Evolutionary conservation across 2,113 vertebrate genomes (phyloP).

Genomic region (Sisor rabdophorus): DNA sequence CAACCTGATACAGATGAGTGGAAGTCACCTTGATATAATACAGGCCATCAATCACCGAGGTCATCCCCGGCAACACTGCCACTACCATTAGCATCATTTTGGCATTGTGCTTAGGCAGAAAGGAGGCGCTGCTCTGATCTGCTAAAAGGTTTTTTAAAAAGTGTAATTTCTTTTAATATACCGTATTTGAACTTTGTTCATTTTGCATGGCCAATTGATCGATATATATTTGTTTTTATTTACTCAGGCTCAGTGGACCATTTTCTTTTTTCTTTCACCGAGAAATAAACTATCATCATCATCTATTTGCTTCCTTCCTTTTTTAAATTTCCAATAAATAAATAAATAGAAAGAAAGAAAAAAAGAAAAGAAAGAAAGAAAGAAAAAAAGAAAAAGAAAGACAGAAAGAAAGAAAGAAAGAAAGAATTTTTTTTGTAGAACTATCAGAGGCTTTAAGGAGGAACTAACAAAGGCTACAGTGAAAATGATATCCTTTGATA

Average conservation of each 20-base stretch:
- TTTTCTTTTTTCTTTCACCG: not conserved
- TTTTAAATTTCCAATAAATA: too few species aligned
- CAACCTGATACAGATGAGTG: conserved; percentile 66
- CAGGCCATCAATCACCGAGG: conserved; percentile 69
- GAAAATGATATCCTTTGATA: conserved; percentile 28
- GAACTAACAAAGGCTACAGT: conserved; percentile 27
- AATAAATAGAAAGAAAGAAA: conserved; percentile 60
- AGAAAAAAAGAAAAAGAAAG: conserved; percentile 53
- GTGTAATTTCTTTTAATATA: too few species aligned
- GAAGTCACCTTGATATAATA: conserved; percentile 77
- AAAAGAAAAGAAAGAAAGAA: conserved; percentile 56
- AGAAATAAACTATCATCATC: not conserved
- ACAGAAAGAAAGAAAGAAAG: conserved; percentile 59
- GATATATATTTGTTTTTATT: conserved; percentile 51
- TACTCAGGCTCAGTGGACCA: conserved; percentile 13
- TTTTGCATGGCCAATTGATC: conserved; percentile 58
- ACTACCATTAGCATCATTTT: conserved; percentile 70
- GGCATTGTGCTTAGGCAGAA: conserved; percentile 64
- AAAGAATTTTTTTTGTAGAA: conserved; percentile 34
- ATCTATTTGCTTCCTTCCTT: conserved; percentile 46
- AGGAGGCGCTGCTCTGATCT: conserved; percentile 57
- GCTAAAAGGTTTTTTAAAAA: conserved; percentile 57
- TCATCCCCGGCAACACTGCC: conserved; percentile 67
- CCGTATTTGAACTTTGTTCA: conserved; percentile 56
- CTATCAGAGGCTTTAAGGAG: conserved; percentile 41